Conservation (phyloP, 2,113 vertebrate species). For the Puma concolor region DNA sequence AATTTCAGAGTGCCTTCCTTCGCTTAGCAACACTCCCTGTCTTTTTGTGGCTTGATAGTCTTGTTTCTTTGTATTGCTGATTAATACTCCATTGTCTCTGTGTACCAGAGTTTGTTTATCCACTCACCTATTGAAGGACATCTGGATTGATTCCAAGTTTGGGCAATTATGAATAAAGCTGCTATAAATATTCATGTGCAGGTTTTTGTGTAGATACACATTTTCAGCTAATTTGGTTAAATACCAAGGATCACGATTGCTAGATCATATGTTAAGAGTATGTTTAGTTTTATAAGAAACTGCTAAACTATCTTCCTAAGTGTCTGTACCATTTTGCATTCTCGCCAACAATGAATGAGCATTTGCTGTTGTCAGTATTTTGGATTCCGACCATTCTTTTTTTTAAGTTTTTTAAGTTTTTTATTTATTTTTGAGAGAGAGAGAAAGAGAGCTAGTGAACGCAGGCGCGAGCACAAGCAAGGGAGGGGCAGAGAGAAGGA, state of each 20-base stretch:
- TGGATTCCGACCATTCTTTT: background rate
- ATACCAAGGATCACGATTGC: background rate
- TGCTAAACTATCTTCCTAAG: background rate
- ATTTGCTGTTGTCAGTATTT: background rate
- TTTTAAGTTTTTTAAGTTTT: too few species aligned
- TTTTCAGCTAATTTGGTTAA: background rate
- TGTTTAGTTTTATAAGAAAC: constrained; percentile 1
- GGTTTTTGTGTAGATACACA: background rate
- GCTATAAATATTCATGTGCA: background rate
- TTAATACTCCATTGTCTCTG: background rate
- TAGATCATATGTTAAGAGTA: background rate
- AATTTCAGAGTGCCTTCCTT: background rate
- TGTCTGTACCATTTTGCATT: background rate
- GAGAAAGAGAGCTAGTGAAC: too few species aligned
- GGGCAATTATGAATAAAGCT: background rate
- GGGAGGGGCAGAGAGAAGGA: too few species aligned
- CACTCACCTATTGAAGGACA: background rate
- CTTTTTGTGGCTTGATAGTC: background rate
- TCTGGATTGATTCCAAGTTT: background rate
- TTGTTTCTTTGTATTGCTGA: background rate
- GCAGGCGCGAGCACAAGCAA: too few species aligned
- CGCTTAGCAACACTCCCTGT: background rate
- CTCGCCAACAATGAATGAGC: background rate
- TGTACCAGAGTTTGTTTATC: background rate
- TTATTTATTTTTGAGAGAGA: too few species aligned